Evolutionary conservation across 2,888 invertebrate species (phyloP), one percentile per base, ranked within the genome.

Genomic region (Agonum fuliginosum): DNA sequence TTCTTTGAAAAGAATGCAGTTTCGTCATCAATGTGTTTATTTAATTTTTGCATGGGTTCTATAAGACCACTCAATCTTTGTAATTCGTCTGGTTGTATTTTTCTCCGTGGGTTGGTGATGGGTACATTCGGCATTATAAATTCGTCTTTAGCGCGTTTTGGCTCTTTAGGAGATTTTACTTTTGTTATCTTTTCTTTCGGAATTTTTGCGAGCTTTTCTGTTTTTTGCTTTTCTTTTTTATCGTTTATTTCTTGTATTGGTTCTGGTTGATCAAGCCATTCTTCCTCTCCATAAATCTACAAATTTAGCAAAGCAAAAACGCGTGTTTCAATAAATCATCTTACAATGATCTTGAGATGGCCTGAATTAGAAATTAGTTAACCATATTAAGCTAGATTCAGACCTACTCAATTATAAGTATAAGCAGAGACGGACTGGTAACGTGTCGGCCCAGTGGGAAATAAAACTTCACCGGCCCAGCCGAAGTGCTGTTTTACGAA

Each of bases 121-220:
- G 46, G 46, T 27, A 27, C 46, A 12, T 4, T 6, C 6, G 70
- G 70, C 70, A 70, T 46, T 24, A 70, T 46, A 46, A 70, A 70
- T 12, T 70, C 24, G 12, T 46, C 46, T 70, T 17, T 34, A 1
- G 6, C 34, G 46, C 24, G 12, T 46, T 27, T 70, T 17, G 14
- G 0, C 1, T 17, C 34, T 62, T 5, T 0, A 48, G 14, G 0
- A 48, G 3, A 43, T 43, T 5, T 54, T 54, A 4, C 24, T n/a
- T 12, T 24, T 54, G 4, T 54, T 54, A 2, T n/a, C 22, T 27
- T 20, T 22, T 22, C 24, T 54, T 54, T n/a, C n/a, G n/a, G 46
- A 46, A 17, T 17, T 46, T 22, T 24, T 54, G 24, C 30, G 30
- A 30, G 8, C 30, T 30, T 30, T 30, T 30, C 8, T 30, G 12